Base-by-base conservation (phyloP, 1,140 invertebrate species). In the Pteromalus puparum region DNA sequence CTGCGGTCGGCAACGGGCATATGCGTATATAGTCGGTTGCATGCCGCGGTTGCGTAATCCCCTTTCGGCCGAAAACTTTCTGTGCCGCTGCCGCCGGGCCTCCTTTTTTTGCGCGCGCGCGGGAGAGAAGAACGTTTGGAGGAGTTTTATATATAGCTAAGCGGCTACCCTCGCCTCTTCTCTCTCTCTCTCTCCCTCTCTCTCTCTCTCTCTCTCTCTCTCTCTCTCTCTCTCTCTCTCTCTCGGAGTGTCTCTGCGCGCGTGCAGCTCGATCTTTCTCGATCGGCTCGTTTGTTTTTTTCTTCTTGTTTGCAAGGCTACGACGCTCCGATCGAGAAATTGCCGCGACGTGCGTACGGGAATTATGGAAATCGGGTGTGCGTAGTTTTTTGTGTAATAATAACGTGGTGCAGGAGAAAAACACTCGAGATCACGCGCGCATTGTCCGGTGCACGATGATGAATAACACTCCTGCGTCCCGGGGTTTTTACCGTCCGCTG, bases 131-230 rank as follows among this genome's bases (percentile, higher is more conserved):
- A 82, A 38, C 70, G 28, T 82, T 82, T 61, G 21, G 46, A 74
- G 72, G 72, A 82, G 28, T 82, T 74, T 82, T 74, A 82, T 74
- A 74, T 74, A 74, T 61, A 82, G 65, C 38, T 67, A 61, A 61
- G 46, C 53, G 53, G 53, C 53, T 61, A 61, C 53, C 53, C 53
- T 46, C 48, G 28, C 26, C 9, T 21, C 26, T 9, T 61, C 53
- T 61, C 34, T 34, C 34, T 61, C 53, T 61, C 12, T 15, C 53
- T 61, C 53, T 61, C 53, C 10, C 13, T n/a, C 72, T 70, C 24
- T 70, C 26, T 21, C 28, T 9, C 30, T 73, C 72, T 74, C 72
- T 30, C 21, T 74, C 34, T 74, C 34, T 42, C 34, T 74, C 34
- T n/a, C 34, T 74, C 72, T 42, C 34, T 74, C 21, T 42, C 2